phyloP scores from a whole-genome alignment of 1,140 invertebrate species.

The Zaprionus lachaisei region DNA sequence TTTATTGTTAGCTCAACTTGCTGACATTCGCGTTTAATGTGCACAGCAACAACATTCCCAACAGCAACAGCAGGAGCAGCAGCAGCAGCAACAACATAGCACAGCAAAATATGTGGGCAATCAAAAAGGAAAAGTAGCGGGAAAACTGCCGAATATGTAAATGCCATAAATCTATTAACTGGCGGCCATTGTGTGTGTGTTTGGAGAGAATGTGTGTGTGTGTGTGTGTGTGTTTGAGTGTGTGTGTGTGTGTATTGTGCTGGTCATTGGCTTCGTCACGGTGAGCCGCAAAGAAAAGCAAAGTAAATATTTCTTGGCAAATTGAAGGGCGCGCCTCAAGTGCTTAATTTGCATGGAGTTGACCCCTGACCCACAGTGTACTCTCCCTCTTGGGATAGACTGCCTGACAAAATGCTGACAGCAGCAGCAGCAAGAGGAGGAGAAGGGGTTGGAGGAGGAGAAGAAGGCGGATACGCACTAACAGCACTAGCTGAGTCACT shows the following conservation, averaged over 20 bases:
- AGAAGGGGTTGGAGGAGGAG: too few relatives aligned
- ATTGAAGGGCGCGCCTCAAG: conserved; percentile 35
- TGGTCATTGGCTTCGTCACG: conserved; percentile 44
- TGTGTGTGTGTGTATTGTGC: conserved; percentile 15
- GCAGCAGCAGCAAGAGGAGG: background rate
- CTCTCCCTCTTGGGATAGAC: background rate
- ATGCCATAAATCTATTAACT: conserved; percentile 59
- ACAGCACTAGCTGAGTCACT: conserved; percentile 1
- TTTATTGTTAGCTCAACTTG: conserved; percentile 70
- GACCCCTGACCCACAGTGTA: conserved; percentile 9
- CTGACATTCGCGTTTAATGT: conserved; percentile 61
- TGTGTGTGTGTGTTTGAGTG: background rate
- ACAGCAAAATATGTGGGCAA: conserved; percentile 38
- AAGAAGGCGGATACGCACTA: background rate
- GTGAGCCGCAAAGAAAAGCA: conserved; percentile 1
- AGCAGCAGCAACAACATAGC: conserved; percentile 15
- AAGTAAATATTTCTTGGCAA: conserved; percentile 17
- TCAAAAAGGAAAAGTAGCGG: conserved; percentile 28
- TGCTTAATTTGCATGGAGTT: conserved; percentile 34
- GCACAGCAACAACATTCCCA: conserved; percentile 11
- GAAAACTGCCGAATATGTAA: conserved; percentile 42
- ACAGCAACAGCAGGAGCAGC: background rate
- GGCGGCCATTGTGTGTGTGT: conserved; percentile 19
- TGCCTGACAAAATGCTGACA: conserved; percentile 1
- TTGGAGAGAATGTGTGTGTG: background rate